Base-by-base conservation (phyloP, 1,140 invertebrate genomes). In the Caenorhabditis remanei region DNA sequence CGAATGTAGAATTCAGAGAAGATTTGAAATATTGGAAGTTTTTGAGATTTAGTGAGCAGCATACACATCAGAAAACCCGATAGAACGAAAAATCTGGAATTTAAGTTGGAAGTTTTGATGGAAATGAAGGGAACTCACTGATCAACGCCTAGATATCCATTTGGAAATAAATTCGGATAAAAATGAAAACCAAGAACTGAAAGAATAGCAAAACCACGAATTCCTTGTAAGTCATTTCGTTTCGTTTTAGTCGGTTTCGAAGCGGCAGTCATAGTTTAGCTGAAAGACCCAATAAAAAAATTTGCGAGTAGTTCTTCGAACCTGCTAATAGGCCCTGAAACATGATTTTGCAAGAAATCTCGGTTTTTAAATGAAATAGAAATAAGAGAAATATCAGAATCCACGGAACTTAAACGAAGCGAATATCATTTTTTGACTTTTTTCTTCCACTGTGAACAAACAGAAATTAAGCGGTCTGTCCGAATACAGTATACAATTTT, bases 141-240 rank as follows among this genome's bases (percentile, higher is more conserved):
- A 61, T 86, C 85, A 32, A 86, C 85, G 13, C 85, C 85, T 40
- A 86, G n/a, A 40, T 86, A 86, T 16, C 85, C 85, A 55, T 79
- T 65, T 71, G 85, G 65, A 53, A 50, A 86, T 0, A 2, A 53
- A 16, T 32, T 46, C 5, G 85, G 85, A 43, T 82, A 82, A 50
- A 82, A 86, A 50, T 86, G 85, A 32, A 86, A 86, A 4, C 67
- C 43, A 24, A 79, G 8, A 19, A 86, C 85, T 21, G 75, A 43
- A 19, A 86, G 9, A 41, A 86, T 86, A 6, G 85, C 85, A 8
- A 86, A 53, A 46, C 50, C 85, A 21, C 85, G 85, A 41, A 86
- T 46, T 40, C 85, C 85, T 58, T 86, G 85, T n/a, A 86, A 41
- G 58, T 86, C 65, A 11, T n/a, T 19, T 71, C 65, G 40, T 46